Conservation (phyloP, 1,140 invertebrate species). For the Globodera rostochiensis region DNA sequence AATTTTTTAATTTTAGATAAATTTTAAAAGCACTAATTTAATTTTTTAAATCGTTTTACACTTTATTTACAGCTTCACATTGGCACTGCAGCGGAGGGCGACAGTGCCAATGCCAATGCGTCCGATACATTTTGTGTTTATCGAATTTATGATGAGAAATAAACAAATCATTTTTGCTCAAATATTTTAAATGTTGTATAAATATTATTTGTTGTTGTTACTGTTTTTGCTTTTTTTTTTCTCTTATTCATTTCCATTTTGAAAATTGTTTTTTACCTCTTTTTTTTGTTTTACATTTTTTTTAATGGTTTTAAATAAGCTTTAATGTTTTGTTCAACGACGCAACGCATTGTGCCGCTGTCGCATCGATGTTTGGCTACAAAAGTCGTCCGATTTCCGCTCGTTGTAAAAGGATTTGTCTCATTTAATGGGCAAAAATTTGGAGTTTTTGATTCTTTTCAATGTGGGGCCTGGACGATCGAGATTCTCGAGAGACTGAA, state of each 20-base stretch:
- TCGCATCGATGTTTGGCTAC: background rate
- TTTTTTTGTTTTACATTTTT: background rate
- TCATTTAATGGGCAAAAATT: too few relatives aligned
- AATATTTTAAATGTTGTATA: background rate
- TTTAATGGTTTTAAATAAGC: background rate
- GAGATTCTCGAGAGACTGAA: too few relatives aligned
- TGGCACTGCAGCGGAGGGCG: conserved; percentile 2
- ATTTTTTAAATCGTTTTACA: background rate
- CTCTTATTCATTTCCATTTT: background rate
- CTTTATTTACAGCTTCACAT: background rate
- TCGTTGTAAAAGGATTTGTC: background rate
- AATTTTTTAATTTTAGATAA: too few relatives aligned
- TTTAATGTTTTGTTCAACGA: background rate
- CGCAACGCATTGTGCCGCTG: background rate
- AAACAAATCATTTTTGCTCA: background rate
- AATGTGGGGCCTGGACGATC: too few relatives aligned
- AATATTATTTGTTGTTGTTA: background rate
- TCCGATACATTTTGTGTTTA: conserved; percentile 8
- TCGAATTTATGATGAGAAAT: background rate
- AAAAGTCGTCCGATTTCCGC: background rate
- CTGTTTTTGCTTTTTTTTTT: background rate
- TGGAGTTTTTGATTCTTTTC: too few relatives aligned
- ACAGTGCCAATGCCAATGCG: background rate
- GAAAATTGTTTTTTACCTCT: background rate
- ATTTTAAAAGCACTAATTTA: too few relatives aligned